A percentile compares a stretch with the other conserved stretches of the same genome.
phyloP scores from a whole-genome alignment of 2,888 invertebrate species.

The Phyllotreta cruciferae region DNA sequence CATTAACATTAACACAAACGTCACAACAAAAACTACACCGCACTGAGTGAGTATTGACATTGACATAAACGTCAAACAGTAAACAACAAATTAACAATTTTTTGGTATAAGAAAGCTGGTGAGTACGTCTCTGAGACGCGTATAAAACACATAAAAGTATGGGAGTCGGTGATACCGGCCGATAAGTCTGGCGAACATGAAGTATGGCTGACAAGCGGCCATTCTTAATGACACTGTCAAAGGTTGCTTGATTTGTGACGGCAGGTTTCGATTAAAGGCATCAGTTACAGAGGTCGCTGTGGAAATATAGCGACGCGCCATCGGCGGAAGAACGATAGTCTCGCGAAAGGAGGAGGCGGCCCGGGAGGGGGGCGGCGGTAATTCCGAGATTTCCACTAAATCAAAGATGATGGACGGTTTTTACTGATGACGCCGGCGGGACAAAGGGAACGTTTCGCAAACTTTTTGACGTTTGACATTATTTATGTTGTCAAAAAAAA shows the following conservation, averaged over 20 bases:
- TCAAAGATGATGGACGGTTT: no score
- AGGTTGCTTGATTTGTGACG: constrained; percentile 61
- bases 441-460: no score
- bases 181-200: constrained; percentile 54
- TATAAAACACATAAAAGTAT: constrained; percentile 40
- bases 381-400: not conserved
- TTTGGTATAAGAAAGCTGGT: not conserved
- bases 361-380: constrained; percentile 8
- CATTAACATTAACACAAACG: not conserved
- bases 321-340: constrained; percentile 34
- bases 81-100: not conserved
- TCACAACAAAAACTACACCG: constrained; percentile 2
- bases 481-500: no score
- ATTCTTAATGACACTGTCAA: constrained; percentile 61
- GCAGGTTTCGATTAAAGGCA: constrained; percentile 60
- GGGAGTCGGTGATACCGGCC: constrained; percentile 50
- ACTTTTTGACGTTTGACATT: no score
- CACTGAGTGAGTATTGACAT: not conserved
- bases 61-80: not conserved
- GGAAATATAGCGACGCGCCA: constrained; percentile 57
- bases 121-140: constrained; percentile 41
- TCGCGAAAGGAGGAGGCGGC: constrained; percentile 1
- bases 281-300: constrained; percentile 59
- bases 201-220: constrained; percentile 60
- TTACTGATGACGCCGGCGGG: no score